Conservation (phyloP, 2,797 vertebrate species). For the Alauda arvensis region DNA sequence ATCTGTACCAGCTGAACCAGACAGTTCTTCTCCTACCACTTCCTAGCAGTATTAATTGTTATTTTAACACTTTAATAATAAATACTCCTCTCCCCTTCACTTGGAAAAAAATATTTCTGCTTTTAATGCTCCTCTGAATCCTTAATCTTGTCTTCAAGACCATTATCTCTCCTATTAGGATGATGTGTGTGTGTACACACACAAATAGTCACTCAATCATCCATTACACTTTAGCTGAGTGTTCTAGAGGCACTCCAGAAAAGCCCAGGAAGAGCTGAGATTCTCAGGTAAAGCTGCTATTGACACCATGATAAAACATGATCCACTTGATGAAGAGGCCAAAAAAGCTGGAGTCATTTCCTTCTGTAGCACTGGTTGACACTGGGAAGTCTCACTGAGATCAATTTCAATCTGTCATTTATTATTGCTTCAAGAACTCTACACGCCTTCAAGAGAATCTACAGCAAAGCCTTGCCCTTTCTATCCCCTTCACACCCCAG, state of each 20-base stretch:
- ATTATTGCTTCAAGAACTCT: constrained; percentile 41
- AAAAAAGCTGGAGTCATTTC: background rate
- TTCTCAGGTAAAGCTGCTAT: background rate
- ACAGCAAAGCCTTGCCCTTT: constrained; percentile 53
- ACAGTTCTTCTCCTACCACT: background rate
- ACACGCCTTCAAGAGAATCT: constrained; percentile 33
- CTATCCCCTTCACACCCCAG: constrained; percentile 54
- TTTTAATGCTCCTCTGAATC: constrained; percentile 14
- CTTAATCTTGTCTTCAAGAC: constrained; percentile 4
- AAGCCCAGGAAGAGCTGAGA: background rate
- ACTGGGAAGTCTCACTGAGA: background rate
- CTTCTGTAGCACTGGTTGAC: constrained; percentile 18
- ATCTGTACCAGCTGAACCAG: background rate
- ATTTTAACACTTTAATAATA: constrained; percentile 27
- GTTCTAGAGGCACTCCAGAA: background rate
- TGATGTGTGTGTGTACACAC: constrained; percentile 12
- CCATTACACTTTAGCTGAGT: background rate
- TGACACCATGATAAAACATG: background rate
- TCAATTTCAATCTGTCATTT: constrained; percentile 43
- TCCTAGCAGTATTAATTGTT: constrained; percentile 35
- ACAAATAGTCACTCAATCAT: constrained; percentile 12
- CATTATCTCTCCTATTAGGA: constrained; percentile 39
- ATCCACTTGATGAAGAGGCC: background rate
- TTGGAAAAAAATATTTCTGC: constrained; percentile 40
- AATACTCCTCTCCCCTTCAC: constrained; percentile 27